Evolutionary conservation across 2,797 vertebrate genomes (phyloP).

Genomic region (Spondyliosoma cantharus): DNA sequence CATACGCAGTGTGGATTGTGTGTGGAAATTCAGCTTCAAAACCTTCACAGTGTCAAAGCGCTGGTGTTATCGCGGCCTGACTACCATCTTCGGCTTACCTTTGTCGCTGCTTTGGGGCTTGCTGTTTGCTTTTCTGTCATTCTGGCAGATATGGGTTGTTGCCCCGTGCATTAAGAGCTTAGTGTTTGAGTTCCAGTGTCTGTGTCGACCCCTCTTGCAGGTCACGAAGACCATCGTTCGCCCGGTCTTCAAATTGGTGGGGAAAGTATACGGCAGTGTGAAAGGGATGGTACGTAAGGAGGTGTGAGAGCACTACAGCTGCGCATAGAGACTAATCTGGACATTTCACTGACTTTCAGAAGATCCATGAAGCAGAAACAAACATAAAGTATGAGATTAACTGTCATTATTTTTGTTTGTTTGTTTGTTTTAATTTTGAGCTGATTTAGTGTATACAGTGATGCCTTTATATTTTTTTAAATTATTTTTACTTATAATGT

Average conservation of each 20-base stretch:
- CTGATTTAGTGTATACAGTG: background rate
- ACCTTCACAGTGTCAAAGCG: constrained; percentile 90
- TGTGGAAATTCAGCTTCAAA: constrained; percentile 90
- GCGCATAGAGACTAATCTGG: background rate
- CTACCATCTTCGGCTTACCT: constrained; percentile 85
- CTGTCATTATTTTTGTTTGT: background rate
- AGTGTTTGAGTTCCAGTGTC: constrained; percentile 87
- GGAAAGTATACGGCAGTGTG: constrained; percentile 85
- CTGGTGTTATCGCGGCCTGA: constrained; percentile 90
- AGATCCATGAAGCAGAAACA: background rate
- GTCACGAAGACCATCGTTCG: constrained; percentile 88
- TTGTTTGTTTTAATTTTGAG: background rate
- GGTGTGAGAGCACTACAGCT: constrained; percentile 53
- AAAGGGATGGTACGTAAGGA: constrained; percentile 85
- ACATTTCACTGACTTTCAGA: background rate
- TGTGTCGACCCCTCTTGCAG: constrained; percentile 85
- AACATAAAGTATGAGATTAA: background rate
- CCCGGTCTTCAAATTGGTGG: constrained; percentile 83
- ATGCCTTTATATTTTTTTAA: background rate
- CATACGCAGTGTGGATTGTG: constrained; percentile 86
- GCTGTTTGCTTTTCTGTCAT: constrained; percentile 90
- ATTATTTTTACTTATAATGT: background rate
- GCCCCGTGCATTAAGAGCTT: constrained; percentile 90
- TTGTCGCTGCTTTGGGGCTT: constrained; percentile 90
- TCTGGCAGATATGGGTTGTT: constrained; percentile 91